A percentile compares a stretch with the other conserved stretches of the same genome.
phyloP scores from a whole-genome alignment of 2,888 invertebrate species.

The Idaea aversata region DNA sequence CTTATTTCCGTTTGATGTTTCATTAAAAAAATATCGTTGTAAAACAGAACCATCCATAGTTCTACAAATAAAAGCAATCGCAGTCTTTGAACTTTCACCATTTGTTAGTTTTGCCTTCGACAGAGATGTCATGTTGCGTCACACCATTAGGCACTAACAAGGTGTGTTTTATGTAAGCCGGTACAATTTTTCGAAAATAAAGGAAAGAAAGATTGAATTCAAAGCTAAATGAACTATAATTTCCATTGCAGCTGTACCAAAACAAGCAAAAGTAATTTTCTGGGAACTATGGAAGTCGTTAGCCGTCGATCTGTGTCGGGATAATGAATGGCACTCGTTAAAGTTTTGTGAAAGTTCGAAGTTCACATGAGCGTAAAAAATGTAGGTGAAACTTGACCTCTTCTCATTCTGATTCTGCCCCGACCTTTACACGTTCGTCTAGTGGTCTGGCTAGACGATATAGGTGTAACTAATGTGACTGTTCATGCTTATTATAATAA shows the following conservation, averaged over 20 bases:
- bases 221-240: background rate
- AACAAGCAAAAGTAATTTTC: background rate
- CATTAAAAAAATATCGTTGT: conserved; percentile 12
- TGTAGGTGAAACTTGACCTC: too few relatives aligned
- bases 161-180: conserved; percentile 44
- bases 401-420: too few relatives aligned
- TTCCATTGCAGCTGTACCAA: background rate
- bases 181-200: background rate
- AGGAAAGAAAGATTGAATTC: background rate
- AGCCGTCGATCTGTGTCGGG: background rate
- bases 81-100: conserved; percentile 67
- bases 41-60: conserved; percentile 2
- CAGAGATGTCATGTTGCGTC: conserved; percentile 60
- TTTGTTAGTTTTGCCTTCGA: conserved; percentile 60
- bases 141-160: conserved; percentile 50
- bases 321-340: background rate
- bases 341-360: background rate
- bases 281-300: background rate
- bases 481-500: too few relatives aligned
- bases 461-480: too few relatives aligned
- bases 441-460: too few relatives aligned
- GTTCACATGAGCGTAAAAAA: background rate
- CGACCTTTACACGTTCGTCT: too few relatives aligned
- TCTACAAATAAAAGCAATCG: conserved; percentile 14
- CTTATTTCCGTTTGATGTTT: conserved; percentile 21